Evolutionary conservation across 2,797 vertebrate genomes (phyloP).

Genomic region (Micropoecilia bifurca): DNA sequence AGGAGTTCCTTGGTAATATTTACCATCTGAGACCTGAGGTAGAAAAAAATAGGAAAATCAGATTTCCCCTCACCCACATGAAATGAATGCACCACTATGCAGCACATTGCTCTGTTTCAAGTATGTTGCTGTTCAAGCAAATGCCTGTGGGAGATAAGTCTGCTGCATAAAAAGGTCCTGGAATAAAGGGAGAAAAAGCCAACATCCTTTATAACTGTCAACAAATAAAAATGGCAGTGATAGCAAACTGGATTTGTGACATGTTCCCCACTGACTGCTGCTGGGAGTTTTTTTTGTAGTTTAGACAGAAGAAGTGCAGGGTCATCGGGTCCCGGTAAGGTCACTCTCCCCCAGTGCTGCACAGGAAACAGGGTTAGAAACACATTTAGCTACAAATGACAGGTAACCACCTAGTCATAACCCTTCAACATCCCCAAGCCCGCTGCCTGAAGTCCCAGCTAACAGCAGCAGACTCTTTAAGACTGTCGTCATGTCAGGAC

Average conservation of each 20-base stretch:
- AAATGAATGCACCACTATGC: conserved; percentile 46
- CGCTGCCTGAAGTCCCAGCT: conserved; percentile 15
- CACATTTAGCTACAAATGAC: conserved; percentile 75
- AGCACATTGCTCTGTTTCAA: not conserved
- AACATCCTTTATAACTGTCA: conserved; percentile 5
- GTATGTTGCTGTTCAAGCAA: not conserved
- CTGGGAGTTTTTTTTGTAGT: conserved; percentile 34
- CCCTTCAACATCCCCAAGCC: not conserved
- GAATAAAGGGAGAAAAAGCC: conserved; percentile 14
- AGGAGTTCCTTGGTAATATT: conserved; percentile 46
- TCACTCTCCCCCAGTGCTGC: conserved; percentile 62
- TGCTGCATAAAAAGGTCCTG: not conserved
- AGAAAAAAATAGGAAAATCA: conserved; percentile 27
- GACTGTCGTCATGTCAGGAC: not conserved
- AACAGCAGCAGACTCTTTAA: conserved; percentile 4
- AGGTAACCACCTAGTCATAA: conserved; percentile 66
- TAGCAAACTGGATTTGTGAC: conserved; percentile 14
- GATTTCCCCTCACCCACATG: conserved; percentile 4
- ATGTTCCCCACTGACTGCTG: conserved; percentile 27
- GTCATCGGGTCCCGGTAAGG: conserved; percentile 84
- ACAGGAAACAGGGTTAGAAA: conserved; percentile 80
- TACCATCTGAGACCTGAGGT: conserved; percentile 30
- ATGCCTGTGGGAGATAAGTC: not conserved
- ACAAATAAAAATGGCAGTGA: conserved; percentile 9
- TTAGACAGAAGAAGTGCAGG: conserved; percentile 48